phyloP scores from a whole-genome alignment of 2,113 vertebrate species.

The Megaceryle torquata region DNA sequence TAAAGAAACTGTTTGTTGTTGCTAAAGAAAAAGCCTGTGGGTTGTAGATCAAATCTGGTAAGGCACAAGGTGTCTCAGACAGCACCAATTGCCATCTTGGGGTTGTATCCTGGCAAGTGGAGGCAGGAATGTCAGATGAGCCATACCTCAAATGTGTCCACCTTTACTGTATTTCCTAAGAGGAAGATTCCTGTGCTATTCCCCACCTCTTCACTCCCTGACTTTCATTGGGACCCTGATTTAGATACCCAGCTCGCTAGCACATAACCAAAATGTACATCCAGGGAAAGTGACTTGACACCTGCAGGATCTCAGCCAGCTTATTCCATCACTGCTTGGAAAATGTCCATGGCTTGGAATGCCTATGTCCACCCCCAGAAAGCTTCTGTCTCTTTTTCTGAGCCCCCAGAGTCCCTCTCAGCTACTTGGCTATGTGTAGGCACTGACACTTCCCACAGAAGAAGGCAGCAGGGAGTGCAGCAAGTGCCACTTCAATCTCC shows the following conservation, averaged over 20 bases:
- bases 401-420: background rate
- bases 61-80: background rate
- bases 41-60: background rate
- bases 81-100: background rate
- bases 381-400: background rate
- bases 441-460: background rate
- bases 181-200: background rate
- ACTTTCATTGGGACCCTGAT: background rate
- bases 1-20: background rate
- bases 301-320: background rate
- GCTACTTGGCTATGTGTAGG: background rate
- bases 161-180: background rate
- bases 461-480: background rate
- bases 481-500: background rate
- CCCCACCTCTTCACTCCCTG: background rate
- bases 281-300: background rate
- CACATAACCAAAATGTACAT: background rate
- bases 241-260: background rate
- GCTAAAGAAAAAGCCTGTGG: background rate
- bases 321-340: slow-evolving; percentile 3
- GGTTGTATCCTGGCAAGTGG: background rate
- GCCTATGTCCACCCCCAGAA: background rate
- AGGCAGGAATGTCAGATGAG: background rate
- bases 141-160: background rate
- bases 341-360: background rate